Evolutionary conservation across 2,888 invertebrate genomes (phyloP), one percentile per base, ranked within the genome.

Genomic region (Drosophila rellima): DNA sequence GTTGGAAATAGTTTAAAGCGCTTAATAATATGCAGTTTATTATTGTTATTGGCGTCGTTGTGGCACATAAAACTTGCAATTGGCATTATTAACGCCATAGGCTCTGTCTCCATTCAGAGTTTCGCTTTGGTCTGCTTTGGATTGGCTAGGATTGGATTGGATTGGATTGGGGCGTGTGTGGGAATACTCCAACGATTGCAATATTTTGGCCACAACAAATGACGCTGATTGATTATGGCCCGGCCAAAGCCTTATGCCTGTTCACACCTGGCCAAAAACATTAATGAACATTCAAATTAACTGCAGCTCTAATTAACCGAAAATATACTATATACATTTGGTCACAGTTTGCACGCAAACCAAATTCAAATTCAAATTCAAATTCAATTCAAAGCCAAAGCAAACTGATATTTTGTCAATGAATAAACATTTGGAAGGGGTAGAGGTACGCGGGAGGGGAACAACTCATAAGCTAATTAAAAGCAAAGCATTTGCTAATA

Each of bases 1-100:
- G 73, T 82, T 86, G 82, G 73, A 82, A 80, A 86, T 86, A 75
- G 76, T 82, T 76, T 80, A 82, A 78, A 84, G 69, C 75, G 73
- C 84, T 86, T 82, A 86, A 88, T 83, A 86, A 78, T 83, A 85
- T 85, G 86, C 86, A 88, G 88, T 88, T 75, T 83, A 82, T 84
- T 87, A 88, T 84, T 76, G 76, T 79, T 79, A 70, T 79, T 76
- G 76, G 66, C 70, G 73, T 75, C 70, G 79, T 64, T 73, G 75
- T 64, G 65, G 76, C 69, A 72, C 76, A 76, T 76, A 77, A 77
- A 77, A 71, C 66, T 79, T 67, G 82, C 83, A 83, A 83, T 83
- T 83, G 87, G 83, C 84, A 83, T 87, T 83, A 83, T 82, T 82
- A 84, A 83, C 83, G 83, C 87, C 82, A 87, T 80, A 75, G 83